Evolutionary conservation across 2,888 invertebrate genomes (phyloP).

Genomic region (Cantharis rustica): DNA sequence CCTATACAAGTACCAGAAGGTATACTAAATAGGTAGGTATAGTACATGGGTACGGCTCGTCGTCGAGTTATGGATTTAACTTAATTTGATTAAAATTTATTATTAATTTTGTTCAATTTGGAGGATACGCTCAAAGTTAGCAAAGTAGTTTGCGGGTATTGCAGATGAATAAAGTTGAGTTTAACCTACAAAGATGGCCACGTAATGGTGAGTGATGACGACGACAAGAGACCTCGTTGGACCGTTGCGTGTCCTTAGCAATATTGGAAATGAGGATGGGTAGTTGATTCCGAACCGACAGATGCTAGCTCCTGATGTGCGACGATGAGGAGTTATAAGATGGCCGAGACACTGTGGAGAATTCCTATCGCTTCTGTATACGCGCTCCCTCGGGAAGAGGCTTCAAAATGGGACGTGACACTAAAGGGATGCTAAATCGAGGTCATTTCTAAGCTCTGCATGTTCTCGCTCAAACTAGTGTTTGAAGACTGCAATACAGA

Average conservation of each 20-base stretch:
- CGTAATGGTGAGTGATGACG: constrained; percentile 46
- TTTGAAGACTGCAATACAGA: constrained; percentile 35
- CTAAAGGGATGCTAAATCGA: constrained; percentile 47
- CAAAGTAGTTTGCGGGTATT: constrained; percentile 28
- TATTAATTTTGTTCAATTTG: neutral
- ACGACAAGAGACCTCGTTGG: constrained; percentile 42
- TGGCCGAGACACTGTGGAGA: constrained; percentile 39
- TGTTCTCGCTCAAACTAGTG: constrained; percentile 44
- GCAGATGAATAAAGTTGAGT: constrained; percentile 31
- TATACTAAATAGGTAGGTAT: no score
- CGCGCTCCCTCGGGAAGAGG: constrained; percentile 44
- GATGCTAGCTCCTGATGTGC: constrained; percentile 40
- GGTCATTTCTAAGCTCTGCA: constrained; percentile 52
- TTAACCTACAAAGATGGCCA: constrained; percentile 31
- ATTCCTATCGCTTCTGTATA: constrained; percentile 37
- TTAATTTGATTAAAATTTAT: constrained; percentile 2
- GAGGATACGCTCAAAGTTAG: constrained; percentile 12
- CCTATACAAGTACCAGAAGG: neutral
- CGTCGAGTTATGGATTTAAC: neutral
- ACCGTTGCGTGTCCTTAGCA: constrained; percentile 39
- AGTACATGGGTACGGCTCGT: neutral
- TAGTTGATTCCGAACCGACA: constrained; percentile 38
- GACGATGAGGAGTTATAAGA: constrained; percentile 44
- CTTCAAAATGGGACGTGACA: constrained; percentile 52
- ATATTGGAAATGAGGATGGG: constrained; percentile 36